Evolutionary conservation across 2,888 invertebrate species (phyloP).

Genomic region (Rotaria sp.): DNA sequence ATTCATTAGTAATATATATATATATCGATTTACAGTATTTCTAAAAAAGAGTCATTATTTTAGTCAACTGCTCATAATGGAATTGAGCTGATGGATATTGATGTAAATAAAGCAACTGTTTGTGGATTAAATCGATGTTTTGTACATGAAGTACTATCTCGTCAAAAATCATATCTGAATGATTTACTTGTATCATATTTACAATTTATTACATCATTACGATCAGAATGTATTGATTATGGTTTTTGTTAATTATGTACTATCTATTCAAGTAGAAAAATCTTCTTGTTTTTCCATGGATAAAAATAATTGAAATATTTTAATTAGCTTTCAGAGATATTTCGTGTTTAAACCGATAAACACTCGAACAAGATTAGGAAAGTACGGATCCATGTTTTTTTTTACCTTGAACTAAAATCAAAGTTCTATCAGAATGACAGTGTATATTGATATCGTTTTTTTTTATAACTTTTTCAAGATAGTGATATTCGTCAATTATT

Average conservation of each 20-base stretch:
- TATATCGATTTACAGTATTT: constrained; percentile 62
- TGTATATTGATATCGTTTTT: background rate
- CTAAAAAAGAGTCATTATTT: constrained; percentile 47
- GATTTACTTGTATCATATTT: constrained; percentile 64
- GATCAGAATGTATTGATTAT: constrained; percentile 58
- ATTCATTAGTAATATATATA: constrained; percentile 66
- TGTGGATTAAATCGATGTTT: background rate
- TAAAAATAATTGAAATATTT: no score
- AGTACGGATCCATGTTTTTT: no score
- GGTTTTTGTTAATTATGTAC: constrained; percentile 56
- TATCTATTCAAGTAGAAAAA: constrained; percentile 53
- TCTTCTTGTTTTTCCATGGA: background rate
- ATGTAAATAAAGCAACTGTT: background rate
- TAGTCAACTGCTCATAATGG: constrained; percentile 41
- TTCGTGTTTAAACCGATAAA: no score
- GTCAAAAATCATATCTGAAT: constrained; percentile 60
- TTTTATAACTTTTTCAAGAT: background rate
- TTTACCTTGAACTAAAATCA: no score
- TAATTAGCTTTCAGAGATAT: no score
- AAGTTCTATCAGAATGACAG: background rate
- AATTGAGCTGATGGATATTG: constrained; percentile 26
- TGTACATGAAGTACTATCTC: constrained; percentile 46
- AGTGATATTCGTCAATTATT: constrained; percentile 44
- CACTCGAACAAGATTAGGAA: no score
- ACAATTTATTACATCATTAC: constrained; percentile 61